Evolutionary conservation across 1,140 invertebrate species (phyloP), one percentile per base, ranked within the genome.

Genomic region (Pogonus chalceus): DNA sequence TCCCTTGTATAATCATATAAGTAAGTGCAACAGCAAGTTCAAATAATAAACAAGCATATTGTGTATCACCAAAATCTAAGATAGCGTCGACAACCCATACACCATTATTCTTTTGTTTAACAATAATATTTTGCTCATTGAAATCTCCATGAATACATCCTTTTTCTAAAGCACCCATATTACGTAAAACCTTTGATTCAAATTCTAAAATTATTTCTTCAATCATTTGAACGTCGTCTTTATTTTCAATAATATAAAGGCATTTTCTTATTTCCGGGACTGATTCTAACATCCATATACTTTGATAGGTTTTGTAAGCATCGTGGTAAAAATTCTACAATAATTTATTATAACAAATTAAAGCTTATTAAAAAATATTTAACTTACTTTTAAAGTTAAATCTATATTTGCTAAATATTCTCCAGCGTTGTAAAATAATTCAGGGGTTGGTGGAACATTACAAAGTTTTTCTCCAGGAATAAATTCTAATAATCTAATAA

Each of bases 111-210:
- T 67, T 71, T 22, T 64, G 53, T 0, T 66, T 62, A 0, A 91
- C 81, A 1, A 95, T 64, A 14, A 95, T 78, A 70, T 96, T 96
- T 63, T 90, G 85, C 62, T 94, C 90, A 64, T 95, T 95, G 24
- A 90, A 74, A 67, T 95, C 92, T 2, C 91, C 92, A 63, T 95
- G 92, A 54, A 96, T 85, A 12, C 90, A 75, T 37, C 88, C 87
- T 68, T 73, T 77, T 50, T 82, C 79, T 22, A 92, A 67, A 1
- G 74, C 68, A 1, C 77, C 61, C 2, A 76, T 65, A 1, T 72
- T 64, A 1, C 75, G 72, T 0, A 87, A 56, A 0, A 92, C 81
- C 0, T 78, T 71, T 2, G 73, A 65, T 49, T 84, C 78, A 65
- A 89, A 92, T 20, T 74, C 71, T 21, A 76, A 64, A 0, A 92